These are phyloP conservation scores for Nyctalus aviator DNA, from an alignment of 2,797 vertebrate species.

Conservation along the genomic window DNA sequence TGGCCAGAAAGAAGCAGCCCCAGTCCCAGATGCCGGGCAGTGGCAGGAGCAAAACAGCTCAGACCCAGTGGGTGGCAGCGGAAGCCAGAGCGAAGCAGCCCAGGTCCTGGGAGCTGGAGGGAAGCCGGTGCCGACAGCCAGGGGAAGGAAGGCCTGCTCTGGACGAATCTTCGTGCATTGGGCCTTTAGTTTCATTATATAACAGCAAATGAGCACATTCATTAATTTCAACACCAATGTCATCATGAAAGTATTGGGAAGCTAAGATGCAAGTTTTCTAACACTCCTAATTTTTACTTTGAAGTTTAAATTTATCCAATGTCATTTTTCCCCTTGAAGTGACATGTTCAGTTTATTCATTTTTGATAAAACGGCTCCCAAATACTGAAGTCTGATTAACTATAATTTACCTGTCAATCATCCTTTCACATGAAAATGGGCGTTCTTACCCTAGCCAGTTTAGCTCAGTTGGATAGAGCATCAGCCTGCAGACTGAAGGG, in stretches of 20 bases:
- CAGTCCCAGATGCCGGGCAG: too few species aligned
- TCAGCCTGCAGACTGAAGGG: too few species aligned
- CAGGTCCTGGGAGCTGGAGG: too few species aligned
- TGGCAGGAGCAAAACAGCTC: too few species aligned
- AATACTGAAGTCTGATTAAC: constrained; percentile 59
- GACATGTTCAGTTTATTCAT: constrained; percentile 45
- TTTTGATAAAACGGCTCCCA: constrained; percentile 55
- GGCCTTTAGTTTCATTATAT: background rate
- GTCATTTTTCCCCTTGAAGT: constrained; percentile 31
- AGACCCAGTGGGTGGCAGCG: too few species aligned
- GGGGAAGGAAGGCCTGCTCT: too few species aligned
- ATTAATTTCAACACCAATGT: constrained; percentile 18
- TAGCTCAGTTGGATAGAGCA: too few species aligned
- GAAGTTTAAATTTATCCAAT: constrained; percentile 46
- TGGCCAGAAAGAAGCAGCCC: too few species aligned
- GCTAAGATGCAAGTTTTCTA: constrained; percentile 17
- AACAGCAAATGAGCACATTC: constrained; percentile 15
- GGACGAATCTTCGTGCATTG: too few species aligned
- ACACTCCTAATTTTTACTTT: constrained; percentile 48
- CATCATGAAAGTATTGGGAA: background rate
- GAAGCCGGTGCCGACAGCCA: too few species aligned
- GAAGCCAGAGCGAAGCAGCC: too few species aligned
- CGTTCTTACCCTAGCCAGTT: too few species aligned
- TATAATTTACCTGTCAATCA: constrained; percentile 25
- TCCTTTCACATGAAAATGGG: constrained; percentile 32